Base-by-base conservation (phyloP, 2,113 vertebrate genomes). In the Coregonus clupeaformis region DNA sequence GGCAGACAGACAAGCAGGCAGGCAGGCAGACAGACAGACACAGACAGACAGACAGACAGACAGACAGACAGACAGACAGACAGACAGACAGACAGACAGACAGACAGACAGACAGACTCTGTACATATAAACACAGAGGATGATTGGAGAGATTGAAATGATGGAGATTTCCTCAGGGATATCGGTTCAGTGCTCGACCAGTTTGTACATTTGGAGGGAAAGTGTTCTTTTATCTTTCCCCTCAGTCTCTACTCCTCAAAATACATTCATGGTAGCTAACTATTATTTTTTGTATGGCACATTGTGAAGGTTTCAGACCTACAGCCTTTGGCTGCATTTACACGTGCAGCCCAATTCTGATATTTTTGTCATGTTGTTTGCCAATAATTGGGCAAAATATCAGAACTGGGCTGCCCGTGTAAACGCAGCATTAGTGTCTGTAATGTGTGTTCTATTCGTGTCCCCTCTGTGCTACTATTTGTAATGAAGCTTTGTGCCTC, bases 41-140 rank as follows among this genome's bases (percentile, higher is more conserved):
- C 12, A 49, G 45, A 14, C 13, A 4, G 47, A 3, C 3, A 3
- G 13, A 14, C 13, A 4, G 45, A 3, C 45, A 49, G 2, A 14
- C 12, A 47, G 45, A 47, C 45, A 47, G 42, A 47, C 42, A 12
- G 42, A 47, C 42, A 47, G 12, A 47, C 42, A 45, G 42, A 5
- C 11, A 45, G 6, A 45, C 3, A 45, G 42, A 45, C 42, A 3
- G 45, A 47, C 45, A 13, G 47, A 13, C 0, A 49, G 47, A 49
- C 1, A 47, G 7, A 13, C 45, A 13, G 1, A 14, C 11, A 49
- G 47, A 49, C 47, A 18, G 6, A 24, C 63, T 66, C 68, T 79
- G 30, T 73, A 75, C 72, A 76, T 68, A 85, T 84, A 86, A 89
- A 90, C 85, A 83, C 47, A 16, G 18, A 6, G 57, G 63, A 70